Base-by-base conservation (phyloP, 2,113 vertebrate genomes). In the Gasterosteus nipponicus region DNA sequence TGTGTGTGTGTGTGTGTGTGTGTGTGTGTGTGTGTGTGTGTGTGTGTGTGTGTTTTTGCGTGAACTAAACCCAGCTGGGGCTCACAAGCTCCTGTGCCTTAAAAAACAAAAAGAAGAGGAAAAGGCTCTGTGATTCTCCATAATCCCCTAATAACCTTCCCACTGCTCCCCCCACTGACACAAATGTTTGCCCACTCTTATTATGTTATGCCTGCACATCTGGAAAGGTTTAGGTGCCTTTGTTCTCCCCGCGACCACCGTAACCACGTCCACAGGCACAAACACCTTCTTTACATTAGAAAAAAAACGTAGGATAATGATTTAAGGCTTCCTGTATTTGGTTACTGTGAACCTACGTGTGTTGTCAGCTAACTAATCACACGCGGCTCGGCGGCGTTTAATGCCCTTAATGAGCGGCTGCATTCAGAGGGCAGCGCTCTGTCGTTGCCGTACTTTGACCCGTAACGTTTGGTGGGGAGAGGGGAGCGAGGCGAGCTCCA, bases 221-320 rank as follows among this genome's bases (percentile, higher is more conserved):
- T 94, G 93, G 93, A 93, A 93, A 89, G 81, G 87, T 91, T 90
- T 89, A 81, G 51, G 67, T 75, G 72, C 77, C 86, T 91, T 91
- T 91, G 74, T 92, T 90, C 84, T 89, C 86, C 78, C 66, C 58
- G 38, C 38, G 22, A 67, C 82, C 78, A 18, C 83, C 77, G 22
- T 89, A 92, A 93, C 92, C 89, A 86, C 65, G 70, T 85, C 83
- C 71, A 77, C 80, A 59, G 85, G 64, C 83, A 79, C 75, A 91
- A 88, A 90, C 87, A 92, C 87, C 88, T 89, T 88, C 77, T 89
- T 89, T 73, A 84, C 86, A 81, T 90, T 87, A 87, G 68, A 77
- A 74, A 82, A 62, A 77, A 74, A 82, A 62, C n/a, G n/a, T 18
- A 18, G 58, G 69, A 51, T 89, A 87, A 90, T 85, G 85, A 94